Base-by-base conservation (phyloP, 2,797 vertebrate genomes). In the Anisognathus igniventris region DNA sequence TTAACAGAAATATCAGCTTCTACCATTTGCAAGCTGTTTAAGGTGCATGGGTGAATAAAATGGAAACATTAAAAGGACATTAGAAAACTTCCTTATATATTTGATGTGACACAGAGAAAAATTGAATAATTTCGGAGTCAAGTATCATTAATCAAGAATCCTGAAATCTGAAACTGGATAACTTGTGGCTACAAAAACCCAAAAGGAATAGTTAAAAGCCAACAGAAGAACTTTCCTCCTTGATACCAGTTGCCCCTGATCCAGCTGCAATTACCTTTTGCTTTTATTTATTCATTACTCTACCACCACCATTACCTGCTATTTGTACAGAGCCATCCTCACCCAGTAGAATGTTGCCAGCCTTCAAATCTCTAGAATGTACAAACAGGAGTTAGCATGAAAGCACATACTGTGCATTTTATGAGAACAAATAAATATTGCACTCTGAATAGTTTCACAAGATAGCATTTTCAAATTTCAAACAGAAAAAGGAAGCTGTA, bases 291-390 rank as follows among this genome's bases (percentile, higher is more conserved):
- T 47, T 54, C 20, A 73, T 62, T 78, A 92, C 10, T 61, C 45
- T 61, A 65, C 66, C 54, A 91, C 31, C 2, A 13, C n/a, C 51
- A 83, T 98, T 98, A 99, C 99, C 99, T 99, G 99, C 99, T 96
- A 99, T 99, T 98, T 99, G 99, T 94, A 99, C 98, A 18, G 99
- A 99, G 75, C 99, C 99, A 86, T 99, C 99, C 96, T 99, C 99
- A 95, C 99, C 99, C 96, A 99, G 97, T 73, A 99, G 98, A 97
- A 99, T 99, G 98, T 99, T 99, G 70, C 99, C 99, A 91, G 99
- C 99, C 97, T 99, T 99, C 97, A 99, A 98, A 95, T 99, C 98
- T 96, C 98, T 99, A 86, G 74, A 97, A 95, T 88, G 67, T 94
- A 96, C 56, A 96, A 97, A 97, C 50, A 93, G 40, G 45, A 23